Conservation (phyloP, 2,888 invertebrate genomes). For the Eupithecia pulchellata region DNA sequence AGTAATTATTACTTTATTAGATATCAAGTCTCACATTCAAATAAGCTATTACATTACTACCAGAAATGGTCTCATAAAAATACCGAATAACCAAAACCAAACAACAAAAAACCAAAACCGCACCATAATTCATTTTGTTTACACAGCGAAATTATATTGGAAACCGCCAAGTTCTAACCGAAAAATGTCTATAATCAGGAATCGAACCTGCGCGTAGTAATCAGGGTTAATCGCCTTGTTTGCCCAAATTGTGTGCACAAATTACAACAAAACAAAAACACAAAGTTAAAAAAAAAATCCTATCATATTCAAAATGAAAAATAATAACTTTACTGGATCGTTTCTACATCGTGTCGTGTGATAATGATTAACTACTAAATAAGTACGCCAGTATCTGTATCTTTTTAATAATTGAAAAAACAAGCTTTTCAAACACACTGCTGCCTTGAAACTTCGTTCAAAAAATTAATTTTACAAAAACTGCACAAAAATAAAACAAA, state of each 20-base stretch:
- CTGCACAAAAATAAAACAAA: constrained; percentile 11
- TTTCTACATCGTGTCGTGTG: no score
- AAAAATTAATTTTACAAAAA: neutral
- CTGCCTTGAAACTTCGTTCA: neutral
- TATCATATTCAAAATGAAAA: neutral
- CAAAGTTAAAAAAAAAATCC: constrained; percentile 35
- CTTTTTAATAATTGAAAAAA: neutral
- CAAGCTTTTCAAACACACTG: neutral
- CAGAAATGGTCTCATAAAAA: neutral
- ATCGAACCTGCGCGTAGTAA: constrained; percentile 75
- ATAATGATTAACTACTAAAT: neutral
- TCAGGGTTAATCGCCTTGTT: constrained; percentile 77
- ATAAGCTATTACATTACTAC: neutral
- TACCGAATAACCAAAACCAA: constrained; percentile 29
- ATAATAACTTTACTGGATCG: neutral
- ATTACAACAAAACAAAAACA: constrained; percentile 50
- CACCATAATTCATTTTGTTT: constrained; percentile 73
- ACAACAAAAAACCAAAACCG: constrained; percentile 62
- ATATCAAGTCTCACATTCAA: neutral
- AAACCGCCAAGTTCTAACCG: constrained; percentile 68
- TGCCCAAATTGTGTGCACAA: constrained; percentile 60
- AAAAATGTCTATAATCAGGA: constrained; percentile 80
- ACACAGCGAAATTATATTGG: constrained; percentile 67
- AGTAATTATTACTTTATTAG: no score
- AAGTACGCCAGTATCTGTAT: neutral